These are phyloP conservation scores for Opisthocomus hoazin DNA, from an alignment of 2,113 vertebrate species.

Conservation along the genomic window DNA sequence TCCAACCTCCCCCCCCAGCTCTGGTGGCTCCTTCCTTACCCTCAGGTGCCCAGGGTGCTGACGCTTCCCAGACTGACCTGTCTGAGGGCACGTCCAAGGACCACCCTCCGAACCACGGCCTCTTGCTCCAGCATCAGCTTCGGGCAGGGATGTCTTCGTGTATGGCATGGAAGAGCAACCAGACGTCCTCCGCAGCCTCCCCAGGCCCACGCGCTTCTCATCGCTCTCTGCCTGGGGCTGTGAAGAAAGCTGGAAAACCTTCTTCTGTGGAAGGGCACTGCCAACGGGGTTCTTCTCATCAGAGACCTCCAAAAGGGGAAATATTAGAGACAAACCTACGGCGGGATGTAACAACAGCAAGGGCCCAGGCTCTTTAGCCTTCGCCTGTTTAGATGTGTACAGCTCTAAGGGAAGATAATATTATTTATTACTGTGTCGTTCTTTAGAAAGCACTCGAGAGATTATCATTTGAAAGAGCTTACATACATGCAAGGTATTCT, in stretches of 20 bases:
- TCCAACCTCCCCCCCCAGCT: too few species aligned
- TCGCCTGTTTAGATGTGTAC: not conserved
- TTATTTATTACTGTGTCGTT: not conserved
- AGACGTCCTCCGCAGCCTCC: not conserved
- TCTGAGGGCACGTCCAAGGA: not conserved
- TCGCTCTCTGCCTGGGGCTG: not conserved
- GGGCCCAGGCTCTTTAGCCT: not conserved
- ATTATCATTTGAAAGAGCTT: not conserved
- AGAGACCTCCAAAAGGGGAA: not conserved
- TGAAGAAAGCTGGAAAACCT: not conserved
- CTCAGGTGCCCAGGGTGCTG: not conserved
- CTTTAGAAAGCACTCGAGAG: not conserved
- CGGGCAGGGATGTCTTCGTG: accelerated
- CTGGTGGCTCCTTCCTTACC: not conserved
- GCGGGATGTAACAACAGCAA: not conserved
- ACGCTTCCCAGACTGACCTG: accelerated
- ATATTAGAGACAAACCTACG: not conserved
- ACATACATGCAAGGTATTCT: not conserved
- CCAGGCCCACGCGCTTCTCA: not conserved
- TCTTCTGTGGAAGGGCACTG: not conserved
- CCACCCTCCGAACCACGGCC: not conserved
- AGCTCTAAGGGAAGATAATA: not conserved
- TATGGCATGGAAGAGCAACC: not conserved
- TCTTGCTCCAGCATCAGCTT: not conserved
- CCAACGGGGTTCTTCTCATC: not conserved